A percentile compares a stretch with the other conserved stretches of the same genome.
Conservation (phyloP, 2,113 vertebrate species). For the Antigone vipio region DNA sequence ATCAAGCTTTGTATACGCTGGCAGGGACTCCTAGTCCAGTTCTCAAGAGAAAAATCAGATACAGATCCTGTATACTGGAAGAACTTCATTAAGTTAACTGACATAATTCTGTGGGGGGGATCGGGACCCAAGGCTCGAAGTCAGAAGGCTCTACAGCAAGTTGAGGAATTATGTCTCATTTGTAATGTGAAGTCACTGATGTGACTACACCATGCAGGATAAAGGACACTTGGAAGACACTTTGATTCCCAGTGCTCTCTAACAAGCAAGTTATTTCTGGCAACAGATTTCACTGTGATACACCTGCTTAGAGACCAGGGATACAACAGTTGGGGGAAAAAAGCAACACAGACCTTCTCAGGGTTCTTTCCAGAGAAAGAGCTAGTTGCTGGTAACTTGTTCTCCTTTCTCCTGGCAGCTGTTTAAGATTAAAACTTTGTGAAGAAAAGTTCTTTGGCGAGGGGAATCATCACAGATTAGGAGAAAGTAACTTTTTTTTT, state of each 20-base stretch:
- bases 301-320: not conserved
- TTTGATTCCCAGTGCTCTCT: not conserved
- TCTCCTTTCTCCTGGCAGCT: not conserved
- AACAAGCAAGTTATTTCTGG: slow-evolving; percentile 19
- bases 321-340: not conserved
- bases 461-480: not conserved
- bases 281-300: not conserved
- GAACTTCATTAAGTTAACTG: not conserved
- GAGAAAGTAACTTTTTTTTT: not conserved
- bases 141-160: not conserved
- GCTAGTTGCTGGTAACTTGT: not conserved
- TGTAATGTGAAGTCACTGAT: not conserved
- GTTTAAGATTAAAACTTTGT: not conserved
- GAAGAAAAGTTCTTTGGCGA: not conserved
- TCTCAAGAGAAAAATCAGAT: not conserved
- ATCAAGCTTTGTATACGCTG: not conserved
- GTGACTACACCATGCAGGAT: not conserved
- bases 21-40: not conserved
- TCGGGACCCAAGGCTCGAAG: not conserved
- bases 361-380: not conserved
- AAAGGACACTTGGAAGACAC: not conserved
- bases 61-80: not conserved
- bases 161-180: not conserved
- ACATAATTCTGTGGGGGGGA: not conserved
- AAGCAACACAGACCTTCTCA: not conserved